phyloP scores from a whole-genome alignment of 2,888 invertebrate genomes.

The Drosophila kambysellisi region DNA sequence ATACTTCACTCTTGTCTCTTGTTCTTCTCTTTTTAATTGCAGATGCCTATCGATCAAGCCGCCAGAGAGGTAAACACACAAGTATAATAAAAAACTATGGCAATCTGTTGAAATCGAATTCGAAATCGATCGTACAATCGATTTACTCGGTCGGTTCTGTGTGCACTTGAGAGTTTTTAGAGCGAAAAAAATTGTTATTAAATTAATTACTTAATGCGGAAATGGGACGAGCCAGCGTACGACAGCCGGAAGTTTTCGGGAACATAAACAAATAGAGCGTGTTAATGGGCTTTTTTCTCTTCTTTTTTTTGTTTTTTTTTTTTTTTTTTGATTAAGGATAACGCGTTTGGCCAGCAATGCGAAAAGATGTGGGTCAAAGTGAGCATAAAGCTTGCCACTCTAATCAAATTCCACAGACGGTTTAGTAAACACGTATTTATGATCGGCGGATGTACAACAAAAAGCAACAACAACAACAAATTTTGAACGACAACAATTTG shows the following conservation, averaged over 20 bases:
- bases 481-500: not conserved
- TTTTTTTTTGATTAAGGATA: slow-evolving; percentile 18
- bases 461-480: not conserved
- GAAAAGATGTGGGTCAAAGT: slow-evolving; percentile 25
- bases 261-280: slow-evolving; percentile 54
- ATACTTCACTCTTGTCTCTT: slow-evolving; percentile 86
- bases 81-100: slow-evolving; percentile 76
- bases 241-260: slow-evolving; percentile 47
- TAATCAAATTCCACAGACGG: not conserved
- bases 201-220: slow-evolving; percentile 65
- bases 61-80: slow-evolving; percentile 89
- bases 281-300: slow-evolving; percentile 10
- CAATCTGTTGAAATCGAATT: slow-evolving; percentile 58
- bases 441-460: slow-evolving; percentile 7
- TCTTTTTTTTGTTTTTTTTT: not conserved
- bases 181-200: slow-evolving; percentile 75
- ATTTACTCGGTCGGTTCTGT: slow-evolving; percentile 31
- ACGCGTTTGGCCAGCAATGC: slow-evolving; percentile 8
- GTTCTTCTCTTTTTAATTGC: slow-evolving; percentile 89
- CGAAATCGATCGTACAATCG: slow-evolving; percentile 57
- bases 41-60: slow-evolving; percentile 91
- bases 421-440: not conserved
- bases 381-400: not conserved
- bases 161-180: slow-evolving; percentile 84
- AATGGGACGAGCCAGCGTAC: slow-evolving; percentile 47